Conservation (phyloP, 2,113 vertebrate species). For the Heteronetta atricapilla region DNA sequence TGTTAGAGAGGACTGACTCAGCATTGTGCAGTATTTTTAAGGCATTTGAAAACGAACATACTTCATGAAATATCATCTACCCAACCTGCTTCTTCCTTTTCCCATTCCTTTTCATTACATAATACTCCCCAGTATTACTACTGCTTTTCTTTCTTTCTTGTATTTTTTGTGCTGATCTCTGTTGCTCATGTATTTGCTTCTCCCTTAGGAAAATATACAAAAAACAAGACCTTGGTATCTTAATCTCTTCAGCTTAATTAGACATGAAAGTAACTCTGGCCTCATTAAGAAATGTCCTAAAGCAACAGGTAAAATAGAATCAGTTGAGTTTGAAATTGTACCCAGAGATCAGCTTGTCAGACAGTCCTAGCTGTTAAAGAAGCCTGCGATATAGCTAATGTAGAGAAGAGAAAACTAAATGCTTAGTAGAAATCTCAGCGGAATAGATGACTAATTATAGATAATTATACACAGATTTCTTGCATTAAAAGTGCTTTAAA, state of each 20-base stretch:
- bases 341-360: conserved; percentile 25
- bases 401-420: conserved; percentile 15
- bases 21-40: not conserved
- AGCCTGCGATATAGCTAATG: conserved; percentile 9
- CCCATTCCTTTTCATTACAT: not conserved
- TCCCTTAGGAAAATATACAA: conserved; percentile 29
- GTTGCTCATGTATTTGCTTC: conserved; percentile 14
- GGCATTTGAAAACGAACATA: not conserved
- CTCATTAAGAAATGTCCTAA: conserved; percentile 51
- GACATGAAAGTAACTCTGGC: conserved; percentile 45
- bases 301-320: conserved; percentile 47
- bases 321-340: not conserved
- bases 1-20: not conserved
- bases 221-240: conserved; percentile 41
- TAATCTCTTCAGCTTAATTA: conserved; percentile 63
- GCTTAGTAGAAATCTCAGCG: conserved; percentile 54
- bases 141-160: conserved; percentile 22
- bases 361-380: not conserved
- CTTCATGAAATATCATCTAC: not conserved
- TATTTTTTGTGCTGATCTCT: conserved; percentile 45
- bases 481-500: conserved; percentile 71
- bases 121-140: not conserved
- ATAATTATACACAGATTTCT: conserved; percentile 67
- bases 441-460: conserved; percentile 68
- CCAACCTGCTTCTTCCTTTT: not conserved